A percentile compares a stretch with the other conserved stretches of the same genome.
phyloP scores from a whole-genome alignment of 2,797 vertebrate genomes.

The Clarias fuscus region DNA sequence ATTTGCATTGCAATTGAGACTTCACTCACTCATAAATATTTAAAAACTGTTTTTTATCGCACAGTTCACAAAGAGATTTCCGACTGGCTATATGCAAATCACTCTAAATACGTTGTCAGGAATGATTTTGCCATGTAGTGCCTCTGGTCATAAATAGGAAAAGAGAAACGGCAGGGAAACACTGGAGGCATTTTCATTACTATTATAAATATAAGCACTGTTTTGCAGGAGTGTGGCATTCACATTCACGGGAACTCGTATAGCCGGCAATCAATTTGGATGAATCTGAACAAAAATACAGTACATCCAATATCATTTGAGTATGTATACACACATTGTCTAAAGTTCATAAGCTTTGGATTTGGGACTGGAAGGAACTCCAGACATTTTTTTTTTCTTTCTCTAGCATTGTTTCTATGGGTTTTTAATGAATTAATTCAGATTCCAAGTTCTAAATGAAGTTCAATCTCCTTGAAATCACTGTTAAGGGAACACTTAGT shows the following conservation, averaged over 20 bases:
- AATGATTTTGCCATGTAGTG: conserved; percentile 44
- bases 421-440: not conserved
- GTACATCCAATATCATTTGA: not conserved
- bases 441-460: not conserved
- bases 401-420: not conserved
- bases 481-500: not conserved
- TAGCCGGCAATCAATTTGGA: not conserved
- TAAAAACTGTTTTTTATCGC: conserved; percentile 25
- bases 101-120: conserved; percentile 52
- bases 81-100: conserved; percentile 52
- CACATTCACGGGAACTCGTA: not conserved
- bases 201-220: conserved; percentile 13
- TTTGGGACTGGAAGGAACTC: not conserved
- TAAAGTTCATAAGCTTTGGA: not conserved
- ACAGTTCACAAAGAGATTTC: conserved; percentile 29
- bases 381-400: not conserved
- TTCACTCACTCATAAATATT: conserved; percentile 46
- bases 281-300: conserved; percentile 3
- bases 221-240: not conserved
- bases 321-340: not conserved
- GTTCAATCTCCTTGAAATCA: not conserved
- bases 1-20: conserved; percentile 17
- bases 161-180: conserved; percentile 12
- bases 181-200: conserved; percentile 34
- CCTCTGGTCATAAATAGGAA: conserved; percentile 34